A percentile compares a stretch with the other conserved stretches of the same genome.
Evolutionary conservation across 1,140 invertebrate species (phyloP).

Genomic region (Drosophila seguyi): DNA sequence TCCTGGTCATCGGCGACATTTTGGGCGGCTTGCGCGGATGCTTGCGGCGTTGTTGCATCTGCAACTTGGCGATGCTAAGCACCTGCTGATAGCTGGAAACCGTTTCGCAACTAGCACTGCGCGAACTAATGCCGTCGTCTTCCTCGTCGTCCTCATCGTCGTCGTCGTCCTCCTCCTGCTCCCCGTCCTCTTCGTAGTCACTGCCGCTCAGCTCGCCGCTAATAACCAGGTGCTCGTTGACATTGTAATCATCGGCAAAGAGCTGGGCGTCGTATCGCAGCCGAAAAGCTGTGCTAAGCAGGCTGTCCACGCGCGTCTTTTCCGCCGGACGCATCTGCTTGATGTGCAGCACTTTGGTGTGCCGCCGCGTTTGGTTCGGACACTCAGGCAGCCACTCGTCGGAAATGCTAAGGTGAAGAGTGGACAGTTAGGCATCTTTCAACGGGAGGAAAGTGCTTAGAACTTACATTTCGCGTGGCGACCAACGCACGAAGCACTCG

Average conservation of each 20-base stretch:
- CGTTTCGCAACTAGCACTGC: constrained; percentile 62
- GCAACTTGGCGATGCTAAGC: constrained; percentile 76
- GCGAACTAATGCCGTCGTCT: constrained; percentile 48
- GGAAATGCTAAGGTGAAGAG: constrained; percentile 56
- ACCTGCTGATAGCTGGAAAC: constrained; percentile 82
- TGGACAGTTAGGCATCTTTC: background rate
- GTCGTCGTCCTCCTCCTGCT: constrained; percentile 26
- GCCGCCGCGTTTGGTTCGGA: constrained; percentile 54
- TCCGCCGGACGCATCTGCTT: constrained; percentile 80
- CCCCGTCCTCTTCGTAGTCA: constrained; percentile 48
- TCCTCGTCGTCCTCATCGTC: constrained; percentile 68
- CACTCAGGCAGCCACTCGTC: constrained; percentile 82
- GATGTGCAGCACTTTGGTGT: constrained; percentile 78
- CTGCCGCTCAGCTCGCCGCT: constrained; percentile 40
- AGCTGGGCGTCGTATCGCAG: constrained; percentile 78
- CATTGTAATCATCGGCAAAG: constrained; percentile 71
- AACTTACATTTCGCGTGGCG: constrained; percentile 81
- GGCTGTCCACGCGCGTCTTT: constrained; percentile 75
- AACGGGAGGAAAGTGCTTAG: accelerated
- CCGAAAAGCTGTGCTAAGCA: constrained; percentile 74
- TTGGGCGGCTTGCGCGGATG: constrained; percentile 79
- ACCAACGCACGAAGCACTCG: constrained; percentile 82
- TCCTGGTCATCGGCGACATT: background rate
- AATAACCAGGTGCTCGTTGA: constrained; percentile 48
- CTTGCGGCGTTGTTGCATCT: constrained; percentile 78